Conservation (phyloP, 2,888 invertebrate genomes). For the Eubasilissa splendida region DNA sequence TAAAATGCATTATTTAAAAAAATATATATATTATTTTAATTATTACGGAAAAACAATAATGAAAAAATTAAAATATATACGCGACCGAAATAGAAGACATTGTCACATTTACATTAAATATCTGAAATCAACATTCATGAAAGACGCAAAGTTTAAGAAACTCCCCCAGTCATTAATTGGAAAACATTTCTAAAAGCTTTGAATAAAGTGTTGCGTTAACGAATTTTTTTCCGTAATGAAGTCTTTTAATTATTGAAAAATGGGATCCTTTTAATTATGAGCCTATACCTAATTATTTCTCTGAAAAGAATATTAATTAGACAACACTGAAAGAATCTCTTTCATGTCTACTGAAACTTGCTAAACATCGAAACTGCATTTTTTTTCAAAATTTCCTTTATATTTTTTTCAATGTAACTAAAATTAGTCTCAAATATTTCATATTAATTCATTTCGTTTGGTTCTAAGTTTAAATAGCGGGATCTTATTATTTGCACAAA, state of each 20-base stretch:
- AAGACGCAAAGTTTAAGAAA: no score
- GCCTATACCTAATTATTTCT: slow-evolving; percentile 23
- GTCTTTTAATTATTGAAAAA: slow-evolving; percentile 39
- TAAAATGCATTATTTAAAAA: no score
- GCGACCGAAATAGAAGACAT: no score
- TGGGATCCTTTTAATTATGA: slow-evolving; percentile 36
- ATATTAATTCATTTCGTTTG: not conserved
- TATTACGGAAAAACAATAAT: no score
- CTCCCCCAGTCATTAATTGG: slow-evolving; percentile 28
- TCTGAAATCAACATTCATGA: no score
- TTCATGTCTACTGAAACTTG: slow-evolving; percentile 2
- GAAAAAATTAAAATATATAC: no score
- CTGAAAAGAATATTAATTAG: slow-evolving; percentile 38
- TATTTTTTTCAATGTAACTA: not conserved
- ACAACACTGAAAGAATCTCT: slow-evolving; percentile 4
- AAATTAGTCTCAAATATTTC: not conserved
- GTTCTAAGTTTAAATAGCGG: no score
- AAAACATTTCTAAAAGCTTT: slow-evolving; percentile 36
- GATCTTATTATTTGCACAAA: no score
- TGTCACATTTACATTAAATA: no score
- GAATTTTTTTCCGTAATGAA: slow-evolving; percentile 27
- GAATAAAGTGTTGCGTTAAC: slow-evolving; percentile 21
- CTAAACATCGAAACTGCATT: not conserved
- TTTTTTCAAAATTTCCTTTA: not conserved
- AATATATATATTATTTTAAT: no score